These are phyloP conservation scores for Rutpela maculata DNA, from an alignment of 2,888 invertebrate species.

Conservation along the genomic window DNA sequence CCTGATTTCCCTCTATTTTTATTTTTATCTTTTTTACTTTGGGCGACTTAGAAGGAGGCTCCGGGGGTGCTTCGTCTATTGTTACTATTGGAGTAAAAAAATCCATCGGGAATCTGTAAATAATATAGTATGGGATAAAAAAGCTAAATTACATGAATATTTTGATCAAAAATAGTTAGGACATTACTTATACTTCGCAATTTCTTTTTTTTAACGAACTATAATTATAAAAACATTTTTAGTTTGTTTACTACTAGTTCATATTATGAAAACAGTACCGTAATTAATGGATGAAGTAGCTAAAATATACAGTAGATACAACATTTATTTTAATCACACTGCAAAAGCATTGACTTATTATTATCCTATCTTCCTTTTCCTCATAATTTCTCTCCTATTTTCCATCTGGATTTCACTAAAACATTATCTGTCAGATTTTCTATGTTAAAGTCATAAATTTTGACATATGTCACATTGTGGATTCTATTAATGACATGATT, in stretches of 20 bases:
- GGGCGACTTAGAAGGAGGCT: slow-evolving; percentile 43
- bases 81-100: slow-evolving; percentile 68
- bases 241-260: not conserved
- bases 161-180: not conserved
- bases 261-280: not conserved
- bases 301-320: not conserved
- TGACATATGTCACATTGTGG: not conserved
- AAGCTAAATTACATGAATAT: not conserved
- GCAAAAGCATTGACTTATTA: not conserved
- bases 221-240: not conserved
- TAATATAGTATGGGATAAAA: slow-evolving; percentile 38
- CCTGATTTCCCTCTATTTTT: slow-evolving; percentile 52
- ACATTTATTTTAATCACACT: not conserved
- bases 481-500: not conserved
- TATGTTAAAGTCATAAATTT: not conserved
- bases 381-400: not conserved
- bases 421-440: not conserved
- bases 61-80: slow-evolving; percentile 63
- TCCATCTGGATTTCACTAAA: not conserved
- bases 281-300: not conserved
- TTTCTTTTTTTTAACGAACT: not conserved
- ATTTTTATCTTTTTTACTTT: slow-evolving; percentile 55
- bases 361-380: not conserved
- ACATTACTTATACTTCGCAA: slow-evolving; percentile 8
- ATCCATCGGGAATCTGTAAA: slow-evolving; percentile 68